Evolutionary conservation across 1,140 invertebrate species (phyloP).

Genomic region (Cotesia chilonis): DNA sequence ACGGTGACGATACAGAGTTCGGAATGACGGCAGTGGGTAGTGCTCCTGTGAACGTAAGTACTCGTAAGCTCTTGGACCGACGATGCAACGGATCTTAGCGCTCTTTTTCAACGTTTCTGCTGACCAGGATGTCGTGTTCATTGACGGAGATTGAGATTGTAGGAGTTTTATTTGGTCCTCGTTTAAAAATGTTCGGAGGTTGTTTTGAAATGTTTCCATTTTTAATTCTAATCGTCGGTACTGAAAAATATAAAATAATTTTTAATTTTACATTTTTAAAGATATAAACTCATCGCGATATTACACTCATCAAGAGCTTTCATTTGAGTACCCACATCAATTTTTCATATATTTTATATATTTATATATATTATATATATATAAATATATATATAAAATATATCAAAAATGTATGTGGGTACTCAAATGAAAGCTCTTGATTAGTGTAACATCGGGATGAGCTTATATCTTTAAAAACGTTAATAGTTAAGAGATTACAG

Average conservation of each 20-base stretch:
- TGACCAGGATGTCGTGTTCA: conserved; percentile 1
- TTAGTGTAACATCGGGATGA: too few species aligned
- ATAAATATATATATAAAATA: too few species aligned
- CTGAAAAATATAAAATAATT: background rate
- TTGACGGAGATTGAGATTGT: background rate
- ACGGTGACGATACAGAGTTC: background rate
- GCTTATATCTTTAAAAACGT: too few species aligned
- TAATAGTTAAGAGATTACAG: too few species aligned
- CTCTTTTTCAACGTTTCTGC: conserved; percentile 11
- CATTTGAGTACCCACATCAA: too few species aligned
- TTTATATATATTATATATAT: too few species aligned
- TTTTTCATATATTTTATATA: too few species aligned
- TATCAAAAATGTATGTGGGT: too few species aligned
- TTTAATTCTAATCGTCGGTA: conserved; percentile 6
- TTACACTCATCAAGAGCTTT: too few species aligned
- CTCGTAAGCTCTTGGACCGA: conserved; percentile 13
- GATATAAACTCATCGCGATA: too few species aligned
- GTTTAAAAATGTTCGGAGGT: conserved; percentile 10
- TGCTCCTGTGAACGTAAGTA: conserved; percentile 6
- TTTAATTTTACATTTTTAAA: too few species aligned
- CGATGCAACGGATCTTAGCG: conserved; percentile 14
- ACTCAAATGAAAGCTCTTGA: too few species aligned
- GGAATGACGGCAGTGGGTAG: conserved; percentile 13
- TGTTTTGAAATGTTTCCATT: conserved; percentile 10
- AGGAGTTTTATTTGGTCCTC: conserved; percentile 16